Base-by-base conservation (phyloP, 2,888 invertebrate genomes). In the Conops quadrifasciatus region DNA sequence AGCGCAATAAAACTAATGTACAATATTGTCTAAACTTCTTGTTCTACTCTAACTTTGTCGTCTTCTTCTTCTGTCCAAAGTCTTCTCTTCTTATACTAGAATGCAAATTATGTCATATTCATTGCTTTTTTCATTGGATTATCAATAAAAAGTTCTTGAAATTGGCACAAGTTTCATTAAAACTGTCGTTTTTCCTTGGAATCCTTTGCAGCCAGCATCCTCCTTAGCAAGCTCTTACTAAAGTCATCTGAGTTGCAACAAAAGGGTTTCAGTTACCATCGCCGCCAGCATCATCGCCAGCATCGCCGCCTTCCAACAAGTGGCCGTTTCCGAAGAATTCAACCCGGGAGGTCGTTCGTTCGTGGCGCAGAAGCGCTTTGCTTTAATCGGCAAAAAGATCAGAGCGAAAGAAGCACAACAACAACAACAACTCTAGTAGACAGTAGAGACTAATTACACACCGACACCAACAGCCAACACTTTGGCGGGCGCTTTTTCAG, bases 391-490 rank as follows among this genome's bases (percentile, higher is more conserved):
- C 62, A 73, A 63, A 56, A 72, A 60, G 68, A 71, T 71, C 45
- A 63, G 65, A 63, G 51, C 59, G 43, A 36, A 36, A 36, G 9
- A 51, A 24, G 66, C 60, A 66, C 28, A 62, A 63, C 64, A 49
- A 65, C 58, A 16, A 28, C 11, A 16, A 26, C 26, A 28, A 28
- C 28, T 43, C 51, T n/a, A 58, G 19, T 30, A 47, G 21, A 15
- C 65, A 30, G 67, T 43, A 77, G 77, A 82, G 81, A 81, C 81
- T 81, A 81, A 81, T 82, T 75, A 73, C 26, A 24, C 21, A 26
- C 28, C 24, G n/a, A 49, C 19, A 49, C 74, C 71, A 43, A 59
- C 49, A 24, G 49, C 70, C 68, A 71, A 74, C 72, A 71, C 71
- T 74, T 47, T 51, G 68, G 49, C 19, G 60, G 49, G 60, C 51